phyloP scores from a whole-genome alignment of 1,140 invertebrate genomes.

The Drosophila nigromelanica region DNA sequence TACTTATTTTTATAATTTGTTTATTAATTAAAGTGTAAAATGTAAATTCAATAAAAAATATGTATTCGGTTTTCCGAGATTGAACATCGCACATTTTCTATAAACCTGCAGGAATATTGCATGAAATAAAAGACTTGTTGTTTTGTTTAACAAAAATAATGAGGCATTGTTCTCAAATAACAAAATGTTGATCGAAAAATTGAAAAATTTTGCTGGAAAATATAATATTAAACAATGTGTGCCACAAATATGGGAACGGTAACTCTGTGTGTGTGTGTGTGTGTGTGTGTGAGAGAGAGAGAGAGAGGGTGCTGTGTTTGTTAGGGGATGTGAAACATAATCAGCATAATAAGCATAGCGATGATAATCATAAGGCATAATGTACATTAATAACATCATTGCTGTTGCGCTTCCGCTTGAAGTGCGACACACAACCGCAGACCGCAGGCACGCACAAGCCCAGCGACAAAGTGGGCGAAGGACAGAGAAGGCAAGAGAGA shows the following conservation, averaged over 20 bases:
- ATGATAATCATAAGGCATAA: conserved; percentile 40
- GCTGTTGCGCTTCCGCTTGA: conserved; percentile 33
- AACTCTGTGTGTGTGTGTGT: neutral
- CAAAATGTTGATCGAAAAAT: no score
- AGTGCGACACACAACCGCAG: conserved; percentile 11
- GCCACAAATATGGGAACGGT: neutral
- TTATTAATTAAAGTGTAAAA: no score
- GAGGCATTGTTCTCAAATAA: no score
- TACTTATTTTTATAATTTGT: no score
- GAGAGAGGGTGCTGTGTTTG: neutral
- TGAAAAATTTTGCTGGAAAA: conserved; percentile 17
- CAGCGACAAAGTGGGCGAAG: neutral
- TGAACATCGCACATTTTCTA: no score
- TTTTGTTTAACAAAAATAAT: no score
- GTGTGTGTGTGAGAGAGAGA: neutral
- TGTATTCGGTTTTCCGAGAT: no score
- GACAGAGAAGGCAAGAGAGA: neutral
- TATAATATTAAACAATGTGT: conserved; percentile 11
- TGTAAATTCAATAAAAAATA: no score
- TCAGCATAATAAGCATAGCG: conserved; percentile 44
- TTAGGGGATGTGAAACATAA: conserved; percentile 26
- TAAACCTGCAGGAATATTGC: no score
- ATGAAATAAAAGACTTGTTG: no score
- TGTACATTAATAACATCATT: conserved; percentile 39
- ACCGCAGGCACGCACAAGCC: neutral